These are phyloP conservation scores for Metridium senile DNA, from an alignment of 92 coral and sea anemone species.

Conservation along the genomic window DNA sequence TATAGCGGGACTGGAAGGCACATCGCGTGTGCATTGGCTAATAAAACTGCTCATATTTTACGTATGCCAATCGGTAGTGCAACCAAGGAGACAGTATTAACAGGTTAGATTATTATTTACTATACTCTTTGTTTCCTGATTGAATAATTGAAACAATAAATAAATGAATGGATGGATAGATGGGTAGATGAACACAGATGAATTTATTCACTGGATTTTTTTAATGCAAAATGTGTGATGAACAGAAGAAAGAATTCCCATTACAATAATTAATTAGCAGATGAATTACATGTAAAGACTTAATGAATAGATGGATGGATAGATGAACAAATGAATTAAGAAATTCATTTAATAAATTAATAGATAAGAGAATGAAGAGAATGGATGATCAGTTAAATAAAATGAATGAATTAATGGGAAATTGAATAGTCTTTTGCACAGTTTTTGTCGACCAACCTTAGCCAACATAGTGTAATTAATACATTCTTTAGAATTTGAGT, in stretches of 20 bases:
- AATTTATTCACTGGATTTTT: too few species aligned
- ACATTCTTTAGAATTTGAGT: too few species aligned
- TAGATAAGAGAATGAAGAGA: neutral
- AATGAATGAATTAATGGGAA: neutral
- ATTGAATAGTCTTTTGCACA: too few species aligned
- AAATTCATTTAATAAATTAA: too few species aligned
- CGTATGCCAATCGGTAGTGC: conserved; percentile 55
- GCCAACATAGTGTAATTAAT: too few species aligned
- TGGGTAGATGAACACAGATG: neutral
- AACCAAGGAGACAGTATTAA: conserved; percentile 54
- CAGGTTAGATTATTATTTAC: conserved; percentile 52
- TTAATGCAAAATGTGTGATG: too few species aligned
- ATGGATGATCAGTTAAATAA: neutral
- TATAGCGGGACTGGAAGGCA: conserved; percentile 84
- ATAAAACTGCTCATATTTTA: conserved; percentile 85
- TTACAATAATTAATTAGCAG: too few species aligned
- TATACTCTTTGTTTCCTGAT: too few species aligned
- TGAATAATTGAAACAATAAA: neutral
- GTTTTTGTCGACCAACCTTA: too few species aligned
- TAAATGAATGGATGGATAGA: conserved; percentile 12
- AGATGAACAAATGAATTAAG: neutral
- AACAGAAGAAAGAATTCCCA: too few species aligned
- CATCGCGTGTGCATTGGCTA: conserved; percentile 84
- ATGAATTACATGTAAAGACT: neutral
- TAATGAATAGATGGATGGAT: neutral